Percentiles rank a stretch among this genome's conserved stretches.
These are phyloP conservation scores for Phoebastria nigripes DNA, from an alignment of 2,797 vertebrate genomes.

Conservation along the genomic window DNA sequence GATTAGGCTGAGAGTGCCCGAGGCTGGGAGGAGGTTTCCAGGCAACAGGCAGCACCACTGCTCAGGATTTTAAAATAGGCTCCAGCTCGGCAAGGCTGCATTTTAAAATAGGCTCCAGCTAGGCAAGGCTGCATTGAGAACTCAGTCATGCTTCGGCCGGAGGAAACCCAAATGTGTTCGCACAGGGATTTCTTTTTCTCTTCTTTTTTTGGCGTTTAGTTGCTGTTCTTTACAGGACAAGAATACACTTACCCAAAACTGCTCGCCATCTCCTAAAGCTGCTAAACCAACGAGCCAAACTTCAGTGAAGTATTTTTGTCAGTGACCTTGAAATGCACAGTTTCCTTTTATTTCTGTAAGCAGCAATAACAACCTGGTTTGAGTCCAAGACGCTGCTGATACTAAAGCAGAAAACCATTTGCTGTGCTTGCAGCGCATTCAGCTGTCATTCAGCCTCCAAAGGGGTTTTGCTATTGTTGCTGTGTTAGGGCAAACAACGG, in stretches of 20 bases:
- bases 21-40: conserved; percentile 44
- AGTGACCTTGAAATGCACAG: background rate
- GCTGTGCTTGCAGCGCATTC: background rate
- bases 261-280: background rate
- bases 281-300: background rate
- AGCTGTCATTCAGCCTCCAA: background rate
- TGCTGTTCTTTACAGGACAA: background rate
- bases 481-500: background rate
- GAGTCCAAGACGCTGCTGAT: background rate
- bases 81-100: background rate
- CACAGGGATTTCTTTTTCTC: background rate
- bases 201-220: background rate
- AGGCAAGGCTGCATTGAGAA: background rate
- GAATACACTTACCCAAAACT: background rate
- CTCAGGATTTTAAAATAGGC: background rate
- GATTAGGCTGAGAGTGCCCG: conserved; percentile 18
- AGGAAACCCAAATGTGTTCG: background rate
- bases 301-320: background rate
- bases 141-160: background rate
- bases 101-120: background rate
- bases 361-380: background rate
- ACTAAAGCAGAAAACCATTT: background rate
- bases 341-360: background rate
- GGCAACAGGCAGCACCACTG: conserved; percentile 33
- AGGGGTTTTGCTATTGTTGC: background rate